Base-by-base conservation (phyloP, 2,888 invertebrate genomes). In the Cactoblastis cactorum region DNA sequence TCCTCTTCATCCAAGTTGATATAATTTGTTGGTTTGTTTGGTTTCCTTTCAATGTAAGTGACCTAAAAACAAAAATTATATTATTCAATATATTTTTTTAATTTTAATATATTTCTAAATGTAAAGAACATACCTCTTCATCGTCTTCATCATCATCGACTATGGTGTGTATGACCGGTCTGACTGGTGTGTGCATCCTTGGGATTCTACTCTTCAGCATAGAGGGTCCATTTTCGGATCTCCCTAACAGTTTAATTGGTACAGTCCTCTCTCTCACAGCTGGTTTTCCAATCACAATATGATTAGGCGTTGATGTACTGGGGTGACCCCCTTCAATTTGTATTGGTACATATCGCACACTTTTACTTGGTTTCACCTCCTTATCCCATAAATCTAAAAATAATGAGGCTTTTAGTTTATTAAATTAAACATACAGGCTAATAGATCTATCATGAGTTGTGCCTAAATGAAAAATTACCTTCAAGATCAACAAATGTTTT, bases 261-360 rank as follows among this genome's bases (percentile, higher is more conserved):
- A 81, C 69, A 33, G 68, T 61, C 35, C 76, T 63, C 4, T 71
- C 60, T 52, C 75, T 59, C 47, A 59, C 65, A 1, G 43, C 43
- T 3, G 62, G 45, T 43, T 65, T 80, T 9, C 58, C 57, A 8
- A 66, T 37, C 11, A 54, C 37, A 6, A 32, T 45, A 32, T 79
- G 77, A 49, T 74, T 77, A 2, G 88, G 88, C n/a, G 90, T 89
- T 2, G 90, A 90, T 9, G 90, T 88, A 56, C 85, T 87, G 0
- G 89, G 83, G 53, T 79, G 74, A 3, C 74, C 77, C 35, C 63
- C 37, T 45, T 87, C 89, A 50, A 87, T 51, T 58, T 80, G 78
- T 53, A 90, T 85, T 34, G 90, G 90, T 46, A 90, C 77, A 66
- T 86, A 81, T 37, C 83, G 73, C 9, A 86, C 74, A 62, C 81